Conservation (phyloP, 2,113 vertebrate species). For the Neotoma lepida region DNA sequence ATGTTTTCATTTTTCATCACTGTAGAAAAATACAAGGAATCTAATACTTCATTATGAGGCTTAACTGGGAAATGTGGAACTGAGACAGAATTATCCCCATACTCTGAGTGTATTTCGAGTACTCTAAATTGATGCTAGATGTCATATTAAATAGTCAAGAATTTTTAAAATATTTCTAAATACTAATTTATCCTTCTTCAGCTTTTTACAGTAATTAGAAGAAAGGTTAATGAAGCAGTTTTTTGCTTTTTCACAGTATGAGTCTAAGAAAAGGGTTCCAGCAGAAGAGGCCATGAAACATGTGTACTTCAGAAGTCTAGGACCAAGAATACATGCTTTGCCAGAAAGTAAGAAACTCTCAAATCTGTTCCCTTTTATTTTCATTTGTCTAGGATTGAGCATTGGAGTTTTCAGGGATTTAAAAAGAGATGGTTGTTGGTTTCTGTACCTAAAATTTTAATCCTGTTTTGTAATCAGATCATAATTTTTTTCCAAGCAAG, state of each 20-base stretch:
- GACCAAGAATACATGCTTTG: slow-evolving; percentile 92
- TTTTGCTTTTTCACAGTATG: slow-evolving; percentile 88
- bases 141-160: slow-evolving; percentile 19
- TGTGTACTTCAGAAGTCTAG: slow-evolving; percentile 96
- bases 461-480: not conserved
- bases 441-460: slow-evolving; percentile 19
- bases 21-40: slow-evolving; percentile 46
- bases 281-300: slow-evolving; percentile 99
- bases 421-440: not conserved
- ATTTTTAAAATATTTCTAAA: not conserved
- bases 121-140: slow-evolving; percentile 16
- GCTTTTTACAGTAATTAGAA: slow-evolving; percentile 32
- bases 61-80: slow-evolving; percentile 46
- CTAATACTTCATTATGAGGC: slow-evolving; percentile 59
- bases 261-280: slow-evolving; percentile 98
- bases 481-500: not conserved
- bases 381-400: slow-evolving; percentile 12
- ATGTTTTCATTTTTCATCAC: slow-evolving; percentile 48
- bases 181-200: not conserved
- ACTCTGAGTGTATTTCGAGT: not conserved
- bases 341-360: slow-evolving; percentile 92
- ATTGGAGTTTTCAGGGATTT: not conserved
- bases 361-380: slow-evolving; percentile 56
- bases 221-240: slow-evolving; percentile 46
- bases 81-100: not conserved